Evolutionary conservation across 2,888 invertebrate genomes (phyloP), one percentile per base, ranked within the genome.

Genomic region (Pristionchus arcanus): DNA sequence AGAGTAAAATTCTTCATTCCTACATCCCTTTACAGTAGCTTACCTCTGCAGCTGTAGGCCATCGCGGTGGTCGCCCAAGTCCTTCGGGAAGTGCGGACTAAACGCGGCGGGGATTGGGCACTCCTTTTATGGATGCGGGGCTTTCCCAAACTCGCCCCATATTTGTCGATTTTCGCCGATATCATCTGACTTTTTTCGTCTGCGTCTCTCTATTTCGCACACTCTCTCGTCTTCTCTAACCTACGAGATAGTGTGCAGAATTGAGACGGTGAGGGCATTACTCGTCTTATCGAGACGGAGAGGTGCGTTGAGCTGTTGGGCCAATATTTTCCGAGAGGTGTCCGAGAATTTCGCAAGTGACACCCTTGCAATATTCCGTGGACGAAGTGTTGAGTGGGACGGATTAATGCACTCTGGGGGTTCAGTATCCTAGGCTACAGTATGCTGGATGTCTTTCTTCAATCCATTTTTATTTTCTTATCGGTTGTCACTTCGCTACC

Each of bases 31-130:
- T 28, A 55, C 34, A 34, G 16, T 85, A 55, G 31, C 55, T 15
- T 85, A 85, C 84, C 84, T 85, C 55, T 85, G 84, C 34, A 28
- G 1, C 59, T 53, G 49, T 81, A 42, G 21, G 49, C 81, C 81
- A 81, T 81, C 15, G 34, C 19, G 53, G 34, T 42, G 53, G 34
- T 42, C 74, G 74, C 0, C 11, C 5, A 49, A 81, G 81, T 34
- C 42, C n/a, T 21, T 25, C 7, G 77, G 49, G 81, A 28, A 81
- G 49, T n/a, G 34, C 81, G 42, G n/a, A 81, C 81, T 49, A 9
- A 21, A n/a, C 81, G 28, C 49, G 49, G 3, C 1, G 0, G 15
- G 81, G 42, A 13, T n/a, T 9, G 81, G 49, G 9, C 81, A 42
- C 81, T 19, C 37, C 74, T 25, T 74, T n/a, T 81, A 81, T 81